Evolutionary conservation across 2,888 invertebrate genomes (phyloP).

Genomic region (Rugalucina vietnamica): DNA sequence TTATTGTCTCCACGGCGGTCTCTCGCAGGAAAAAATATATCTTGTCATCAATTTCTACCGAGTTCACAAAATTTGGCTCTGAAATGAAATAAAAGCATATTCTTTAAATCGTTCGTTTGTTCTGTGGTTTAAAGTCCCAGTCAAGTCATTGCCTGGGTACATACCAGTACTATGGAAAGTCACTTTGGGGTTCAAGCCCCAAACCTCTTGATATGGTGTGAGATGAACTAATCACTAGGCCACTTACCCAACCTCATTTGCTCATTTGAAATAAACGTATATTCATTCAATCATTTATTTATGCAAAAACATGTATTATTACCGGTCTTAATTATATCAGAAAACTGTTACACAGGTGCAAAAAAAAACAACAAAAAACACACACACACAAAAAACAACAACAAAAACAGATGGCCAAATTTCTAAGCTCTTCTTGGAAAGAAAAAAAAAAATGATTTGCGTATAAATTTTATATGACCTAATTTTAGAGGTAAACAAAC

Average conservation of each 20-base stretch:
- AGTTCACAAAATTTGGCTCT: constrained; percentile 96
- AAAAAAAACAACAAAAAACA: too few relatives aligned
- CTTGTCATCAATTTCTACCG: constrained; percentile 94
- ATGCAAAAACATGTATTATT: too few relatives aligned
- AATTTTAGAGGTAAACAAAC: neutral
- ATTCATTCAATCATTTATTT: too few relatives aligned
- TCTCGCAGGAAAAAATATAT: constrained; percentile 96
- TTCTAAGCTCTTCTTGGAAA: too few relatives aligned
- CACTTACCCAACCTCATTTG: neutral
- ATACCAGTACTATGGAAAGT: neutral
- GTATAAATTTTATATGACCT: neutral
- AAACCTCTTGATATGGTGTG: neutral
- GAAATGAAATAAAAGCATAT: constrained; percentile 59
- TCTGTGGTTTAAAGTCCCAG: neutral
- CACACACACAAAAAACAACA: too few relatives aligned
- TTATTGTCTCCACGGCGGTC: constrained; percentile 96
- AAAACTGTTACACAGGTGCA: too few relatives aligned
- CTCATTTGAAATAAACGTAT: too few relatives aligned
- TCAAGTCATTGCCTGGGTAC: neutral
- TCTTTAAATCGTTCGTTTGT: too few relatives aligned
- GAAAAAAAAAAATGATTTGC: too few relatives aligned
- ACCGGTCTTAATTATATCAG: too few relatives aligned
- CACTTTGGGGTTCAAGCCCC: neutral
- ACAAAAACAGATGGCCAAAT: neutral
- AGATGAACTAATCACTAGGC: neutral